Base-by-base conservation (phyloP, 2,113 vertebrate species). In the Microcebus ravelobensis region DNA sequence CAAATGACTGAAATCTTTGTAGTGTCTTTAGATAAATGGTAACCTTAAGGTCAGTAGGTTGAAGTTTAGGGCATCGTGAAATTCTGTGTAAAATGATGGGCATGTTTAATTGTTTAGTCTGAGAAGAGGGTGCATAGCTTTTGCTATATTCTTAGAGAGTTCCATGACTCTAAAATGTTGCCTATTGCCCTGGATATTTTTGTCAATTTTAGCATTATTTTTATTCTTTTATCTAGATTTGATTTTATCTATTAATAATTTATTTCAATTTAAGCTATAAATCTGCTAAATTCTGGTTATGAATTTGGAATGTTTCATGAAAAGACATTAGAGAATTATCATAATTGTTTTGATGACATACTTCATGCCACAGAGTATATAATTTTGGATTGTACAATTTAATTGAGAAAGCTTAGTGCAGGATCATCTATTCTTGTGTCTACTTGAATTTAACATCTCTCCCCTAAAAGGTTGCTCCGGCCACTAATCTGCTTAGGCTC, bases 371-470 rank as follows among this genome's bases (percentile, higher is more conserved):
- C 29, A 48, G 29, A 59, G 7, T 48, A 59, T 68, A 2, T 71
- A 61, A 52, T 87, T 95, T 94, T 71, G 21, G 42, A 21, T 29
- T 42, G 23, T 90, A 23, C 10, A 74, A 1, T 94, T 97, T 85
- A 91, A 68, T 82, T 94, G 65, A 91, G 61, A 83, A 91, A 76
- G 8, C 27, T 80, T 80, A 29, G 55, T 92, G 57, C 36, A 9
- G 27, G 11, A 50, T 77, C 5, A 34, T 80, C 61, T 65, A 86
- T 92, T 63, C 68, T n/a, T 82, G 14, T 90, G n/a, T 65, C 52
- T 83, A 12, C 23, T 90, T 94, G 61, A 34, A 48, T 95, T 97
- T 96, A 79, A 81, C n/a, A 29, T 84, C 34, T 95, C 34, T 96
- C 34, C 48, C 14, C 34, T 18, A 59, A 87, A 73, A 3, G 20